phyloP scores from a whole-genome alignment of 2,113 vertebrate genomes.

The Phyllopteryx taeniolatus region DNA sequence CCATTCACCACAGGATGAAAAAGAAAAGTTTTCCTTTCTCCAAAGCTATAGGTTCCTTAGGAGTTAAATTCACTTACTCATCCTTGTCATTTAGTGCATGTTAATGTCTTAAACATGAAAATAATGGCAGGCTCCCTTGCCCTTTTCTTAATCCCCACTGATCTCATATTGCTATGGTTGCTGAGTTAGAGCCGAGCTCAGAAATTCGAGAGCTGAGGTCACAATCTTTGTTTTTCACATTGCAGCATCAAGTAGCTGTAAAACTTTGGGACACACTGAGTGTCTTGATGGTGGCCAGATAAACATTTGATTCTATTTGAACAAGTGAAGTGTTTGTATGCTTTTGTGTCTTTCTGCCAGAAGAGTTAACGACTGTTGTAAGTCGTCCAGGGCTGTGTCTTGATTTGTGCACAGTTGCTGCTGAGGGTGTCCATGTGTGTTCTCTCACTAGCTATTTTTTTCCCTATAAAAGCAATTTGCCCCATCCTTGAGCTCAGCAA shows the following conservation, averaged over 20 bases:
- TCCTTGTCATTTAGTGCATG: conserved; percentile 50
- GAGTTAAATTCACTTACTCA: too few relatives aligned
- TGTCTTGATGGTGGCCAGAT: conserved; percentile 56
- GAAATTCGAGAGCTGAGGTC: conserved; percentile 67
- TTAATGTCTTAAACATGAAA: conserved; percentile 73
- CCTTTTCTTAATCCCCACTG: conserved; percentile 71
- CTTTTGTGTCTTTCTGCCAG: conserved; percentile 50
- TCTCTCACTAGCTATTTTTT: conserved; percentile 65
- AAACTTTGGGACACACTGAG: conserved; percentile 46
- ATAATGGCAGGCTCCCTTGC: conserved; percentile 68
- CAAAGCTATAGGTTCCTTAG: too few relatives aligned
- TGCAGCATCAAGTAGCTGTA: conserved; percentile 64
- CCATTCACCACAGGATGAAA: too few relatives aligned
- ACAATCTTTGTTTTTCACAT: conserved; percentile 71
- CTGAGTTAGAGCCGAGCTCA: conserved; percentile 65
- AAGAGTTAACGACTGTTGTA: conserved; percentile 67
- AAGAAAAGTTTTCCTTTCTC: too few relatives aligned
- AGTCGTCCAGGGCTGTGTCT: conserved; percentile 67
- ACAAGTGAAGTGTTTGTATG: conserved; percentile 58
- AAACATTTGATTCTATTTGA: conserved; percentile 79
- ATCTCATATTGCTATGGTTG: conserved; percentile 51
- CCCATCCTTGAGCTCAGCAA: conserved; percentile 76
- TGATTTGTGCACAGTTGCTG: conserved; percentile 63
- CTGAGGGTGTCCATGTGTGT: conserved; percentile 35
- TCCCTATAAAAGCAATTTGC: conserved; percentile 81